phyloP scores from a whole-genome alignment of 2,888 invertebrate species.

The Oligia fasciuncula region DNA sequence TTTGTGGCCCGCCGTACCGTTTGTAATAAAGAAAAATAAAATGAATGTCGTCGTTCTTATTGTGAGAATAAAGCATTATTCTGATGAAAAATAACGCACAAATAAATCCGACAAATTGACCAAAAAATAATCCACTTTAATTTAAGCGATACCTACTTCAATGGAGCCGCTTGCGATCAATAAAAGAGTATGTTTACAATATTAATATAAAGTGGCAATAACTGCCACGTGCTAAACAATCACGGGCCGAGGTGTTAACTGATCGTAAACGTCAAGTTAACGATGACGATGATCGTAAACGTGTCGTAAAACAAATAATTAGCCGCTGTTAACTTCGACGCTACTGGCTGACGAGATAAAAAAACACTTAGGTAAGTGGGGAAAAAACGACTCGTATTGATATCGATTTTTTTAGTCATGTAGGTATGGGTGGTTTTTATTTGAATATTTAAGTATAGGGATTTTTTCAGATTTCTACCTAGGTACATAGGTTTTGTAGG shows the following conservation, averaged over 20 bases:
- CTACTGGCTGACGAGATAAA: constrained; percentile 69
- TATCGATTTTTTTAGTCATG: constrained; percentile 31
- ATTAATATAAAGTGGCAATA: constrained; percentile 81
- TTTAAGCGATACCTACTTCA: constrained; percentile 34
- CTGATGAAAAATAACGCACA: constrained; percentile 18
- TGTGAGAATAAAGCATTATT: constrained; percentile 9
- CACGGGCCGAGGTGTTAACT: constrained; percentile 83
- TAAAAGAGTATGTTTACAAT: constrained; percentile 76
- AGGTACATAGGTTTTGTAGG: no score
- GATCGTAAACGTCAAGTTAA: constrained; percentile 88
- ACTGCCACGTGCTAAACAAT: constrained; percentile 78
- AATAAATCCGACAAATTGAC: constrained; percentile 18
- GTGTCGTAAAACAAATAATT: constrained; percentile 89
- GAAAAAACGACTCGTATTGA: constrained; percentile 47
- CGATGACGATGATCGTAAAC: constrained; percentile 86
- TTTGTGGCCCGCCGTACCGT: constrained; percentile 10
- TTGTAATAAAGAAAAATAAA: constrained; percentile 31
- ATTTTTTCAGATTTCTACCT: not conserved
- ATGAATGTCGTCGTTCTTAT: constrained; percentile 13
- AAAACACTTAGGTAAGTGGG: constrained; percentile 61
- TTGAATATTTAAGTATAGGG: constrained; percentile 11
- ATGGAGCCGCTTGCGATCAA: constrained; percentile 53
- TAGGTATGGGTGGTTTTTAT: constrained; percentile 15
- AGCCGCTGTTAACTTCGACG: constrained; percentile 73
- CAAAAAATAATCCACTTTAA: constrained; percentile 21